Conservation (phyloP, 2,113 vertebrate species). For the Semicossyphus pulcher region DNA sequence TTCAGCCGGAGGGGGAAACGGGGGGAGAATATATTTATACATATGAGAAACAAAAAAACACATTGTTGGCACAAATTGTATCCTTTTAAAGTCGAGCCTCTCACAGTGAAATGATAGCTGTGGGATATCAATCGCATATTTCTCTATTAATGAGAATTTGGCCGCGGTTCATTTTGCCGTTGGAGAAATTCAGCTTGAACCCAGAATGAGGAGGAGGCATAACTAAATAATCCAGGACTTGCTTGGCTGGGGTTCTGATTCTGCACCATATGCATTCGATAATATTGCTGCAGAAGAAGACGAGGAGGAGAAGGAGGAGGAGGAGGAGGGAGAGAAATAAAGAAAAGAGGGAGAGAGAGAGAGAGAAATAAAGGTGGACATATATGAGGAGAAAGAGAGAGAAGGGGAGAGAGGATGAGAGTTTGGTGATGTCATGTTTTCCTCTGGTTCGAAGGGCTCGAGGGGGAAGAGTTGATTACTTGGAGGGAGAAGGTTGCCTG, state of each 20-base stretch:
- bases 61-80: constrained; percentile 47
- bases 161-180: constrained; percentile 80
- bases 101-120: constrained; percentile 70
- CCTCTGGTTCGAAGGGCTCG: constrained; percentile 55
- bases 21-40: not conserved
- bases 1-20: not conserved
- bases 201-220: constrained; percentile 54
- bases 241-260: constrained; percentile 82
- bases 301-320: constrained; percentile 20
- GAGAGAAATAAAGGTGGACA: not conserved
- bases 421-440: constrained; percentile 83
- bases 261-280: constrained; percentile 87
- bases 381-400: not conserved
- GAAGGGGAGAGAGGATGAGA: constrained; percentile 7
- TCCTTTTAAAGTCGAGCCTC: constrained; percentile 55
- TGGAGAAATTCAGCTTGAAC: constrained; percentile 77
- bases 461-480: constrained; percentile 70
- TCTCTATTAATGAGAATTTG: constrained; percentile 88
- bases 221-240: constrained; percentile 88
- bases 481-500: constrained; percentile 52
- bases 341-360: constrained; percentile 3
- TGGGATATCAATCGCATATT: constrained; percentile 83
- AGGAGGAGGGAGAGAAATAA: constrained; percentile 15
- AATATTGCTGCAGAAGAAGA: constrained; percentile 70
- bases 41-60: constrained; percentile 3